Base-by-base conservation (phyloP, 2,797 vertebrate species). In the Emydoidea blandingii region DNA sequence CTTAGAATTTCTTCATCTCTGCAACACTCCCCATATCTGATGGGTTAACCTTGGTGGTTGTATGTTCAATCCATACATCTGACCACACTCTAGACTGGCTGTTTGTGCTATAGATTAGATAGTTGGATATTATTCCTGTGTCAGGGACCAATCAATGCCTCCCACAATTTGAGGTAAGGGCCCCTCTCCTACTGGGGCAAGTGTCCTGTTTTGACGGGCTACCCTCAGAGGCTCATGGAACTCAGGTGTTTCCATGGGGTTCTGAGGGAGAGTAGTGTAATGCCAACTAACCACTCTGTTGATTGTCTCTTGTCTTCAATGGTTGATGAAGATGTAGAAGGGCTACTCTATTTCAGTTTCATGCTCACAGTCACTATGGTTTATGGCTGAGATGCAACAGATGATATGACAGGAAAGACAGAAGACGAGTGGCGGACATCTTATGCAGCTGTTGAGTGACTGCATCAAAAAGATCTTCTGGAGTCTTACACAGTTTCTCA, bases 401-500 rank as follows among this genome's bases (percentile, higher is more conserved):
- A 78, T 47, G 44, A 11, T 14, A 85, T 21, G 16, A 3, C 44
- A 2, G 1, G 52, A 34, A 41, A 47, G 16, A 95, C 68, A 12
- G 72, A 88, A 78, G 29, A n/a, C 5, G 1, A 52, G 54, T 1
- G 3, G 4, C 25, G 5, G 65, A 23, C n/a, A 41, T 72, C n/a
- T 18, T n/a, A 62, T 57, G 31, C 57, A 62, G 31, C 8, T 62
- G n/a, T 37, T 3, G 49, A 56, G 49, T 91, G 83, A 87, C 25
- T 92, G 83, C 87, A 53, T 62, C 76, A 78, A 72, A 62, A 83
- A 95, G 92, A 89, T 21, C 47, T 93, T 91, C 81, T 54, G 50
- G 93, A 85, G n/a, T 59, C 62, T 78, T 82, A 1, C 1, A 57
- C 56, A 25, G 29, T 56, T 93, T 88, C 90, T 93, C 53, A 78